Base-by-base conservation (phyloP, 2,888 invertebrate genomes). In the Campaea margaritaria region DNA sequence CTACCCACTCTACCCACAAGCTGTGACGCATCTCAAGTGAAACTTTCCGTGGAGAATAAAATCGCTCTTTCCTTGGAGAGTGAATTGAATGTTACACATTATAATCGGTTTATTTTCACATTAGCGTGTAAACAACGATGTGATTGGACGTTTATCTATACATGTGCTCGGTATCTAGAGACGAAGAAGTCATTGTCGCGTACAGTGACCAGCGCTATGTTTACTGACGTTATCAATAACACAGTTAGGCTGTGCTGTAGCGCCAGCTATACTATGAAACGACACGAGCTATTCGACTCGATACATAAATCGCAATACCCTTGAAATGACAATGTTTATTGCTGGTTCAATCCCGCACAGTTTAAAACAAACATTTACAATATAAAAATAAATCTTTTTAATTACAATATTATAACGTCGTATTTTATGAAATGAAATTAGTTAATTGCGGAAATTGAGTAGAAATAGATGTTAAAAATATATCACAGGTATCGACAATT, bases 211-310 rank as follows among this genome's bases (percentile, higher is more conserved):
- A 73, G 69, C 71, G 62, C 43, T 51, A 70, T 89, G 88, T 91
- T 90, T 89, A 86, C 87, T 66, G 73, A 77, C 83, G 83, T 91
- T 91, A 91, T 91, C 91, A 89, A 89, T 88, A 89, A 89, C 86
- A 87, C 52, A 62, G 34, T 14, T 53, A 41, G 65, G 53, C 43
- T n/a, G 69, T 58, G 41, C 13, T 61, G 54, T 63, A 83, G 69
- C 61, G 45, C 8, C 41, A 74, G 84, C 75, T 78, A 73, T 46
- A 46, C 56, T 42, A 21, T 16, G 34, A 67, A 63, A 58, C 58
- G 21, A 64, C 13, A 39, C 39, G 39, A 12, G 53, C 34, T 34
- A 31, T 21, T 21, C 21, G 2, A 5, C 5, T 21, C 21, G 21
- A 21, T 21, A 5, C 21, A 21, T 2, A 3, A 21, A 21, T 21